Base-by-base conservation (phyloP, 2,113 vertebrate genomes). In the Ophthalmolycus amberensis region DNA sequence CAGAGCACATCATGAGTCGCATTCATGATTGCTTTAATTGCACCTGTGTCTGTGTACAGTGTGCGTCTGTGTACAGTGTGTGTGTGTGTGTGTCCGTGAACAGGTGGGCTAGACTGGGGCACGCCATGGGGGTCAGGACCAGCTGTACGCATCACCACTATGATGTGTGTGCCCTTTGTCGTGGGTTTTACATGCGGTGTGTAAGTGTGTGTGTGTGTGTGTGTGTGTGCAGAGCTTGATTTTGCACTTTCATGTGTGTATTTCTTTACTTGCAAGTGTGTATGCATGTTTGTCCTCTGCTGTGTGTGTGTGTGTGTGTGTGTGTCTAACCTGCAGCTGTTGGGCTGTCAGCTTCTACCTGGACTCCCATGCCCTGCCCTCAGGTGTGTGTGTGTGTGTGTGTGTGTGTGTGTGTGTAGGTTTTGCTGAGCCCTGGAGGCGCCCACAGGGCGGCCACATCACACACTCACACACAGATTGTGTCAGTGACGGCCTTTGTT, bases 1-100 rank as follows among this genome's bases (percentile, higher is more conserved):
- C 88, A 89, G 83, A 89, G 87, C 91, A 80, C 88, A 91, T 94
- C 90, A 91, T 88, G 88, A 88, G 88, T 82, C 46, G 85, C 90
- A 90, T 92, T 79, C 89, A 84, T 63, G 67, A 94, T 94, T 92
- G 89, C 85, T 92, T 93, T 94, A 92, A 93, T 92, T 93, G 88
- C 85, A 88, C 77, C 83, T 71, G 83, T 80, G 64, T 79, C 34
- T 80, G 77, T 75, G 77, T 75, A 42, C 44, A 25, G 60, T 69
- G 67, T 74, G 71, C 76, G 72, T 75, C 71, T 75, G 65, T 65
- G 62, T 63, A 29, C 29, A 29, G 71, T 68, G 68, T 78, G 48
- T 80, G 66, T 79, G 73, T 38, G n/a, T 79, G 50, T 22, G 73
- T 46, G 62, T 66, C 40, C 58, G 58, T 75, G 89, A 92, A 93